phyloP scores from a whole-genome alignment of 92 coral and sea anemone genomes.

The Metridium senile region DNA sequence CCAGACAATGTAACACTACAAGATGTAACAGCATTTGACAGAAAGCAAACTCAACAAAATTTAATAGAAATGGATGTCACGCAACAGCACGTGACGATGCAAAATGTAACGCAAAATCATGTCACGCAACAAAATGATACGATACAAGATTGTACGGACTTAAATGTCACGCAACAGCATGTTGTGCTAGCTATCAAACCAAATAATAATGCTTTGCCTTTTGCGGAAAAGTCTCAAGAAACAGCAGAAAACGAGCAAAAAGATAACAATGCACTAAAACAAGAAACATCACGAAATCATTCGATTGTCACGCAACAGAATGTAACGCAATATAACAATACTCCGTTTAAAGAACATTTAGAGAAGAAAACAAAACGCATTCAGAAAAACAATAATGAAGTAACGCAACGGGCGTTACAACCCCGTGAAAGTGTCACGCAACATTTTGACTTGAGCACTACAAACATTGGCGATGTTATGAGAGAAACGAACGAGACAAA shows the following conservation, averaged over 20 bases:
- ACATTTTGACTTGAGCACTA: too few relatives aligned
- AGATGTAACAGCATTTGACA: background rate
- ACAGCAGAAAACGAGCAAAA: background rate
- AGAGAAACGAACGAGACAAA: background rate
- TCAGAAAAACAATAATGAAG: background rate
- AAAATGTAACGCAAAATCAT: background rate
- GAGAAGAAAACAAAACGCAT: background rate
- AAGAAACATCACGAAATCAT: background rate
- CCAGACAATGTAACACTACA: background rate
- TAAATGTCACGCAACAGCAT: background rate
- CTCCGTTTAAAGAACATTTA: background rate
- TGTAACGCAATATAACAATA: background rate
- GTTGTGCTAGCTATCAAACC: background rate
- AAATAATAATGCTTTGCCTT: background rate
- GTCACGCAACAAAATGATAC: background rate
- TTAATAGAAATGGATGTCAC: background rate
- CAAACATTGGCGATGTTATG: background rate
- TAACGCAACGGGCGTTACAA: background rate
- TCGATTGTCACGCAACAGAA: background rate
- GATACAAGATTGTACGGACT: background rate
- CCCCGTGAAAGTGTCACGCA: background rate
- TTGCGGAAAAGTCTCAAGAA: background rate
- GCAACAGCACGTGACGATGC: background rate
- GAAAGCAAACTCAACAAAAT: background rate
- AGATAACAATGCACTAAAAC: background rate